Conservation (phyloP, 2,113 vertebrate genomes). For the Eidolon helvum region DNA sequence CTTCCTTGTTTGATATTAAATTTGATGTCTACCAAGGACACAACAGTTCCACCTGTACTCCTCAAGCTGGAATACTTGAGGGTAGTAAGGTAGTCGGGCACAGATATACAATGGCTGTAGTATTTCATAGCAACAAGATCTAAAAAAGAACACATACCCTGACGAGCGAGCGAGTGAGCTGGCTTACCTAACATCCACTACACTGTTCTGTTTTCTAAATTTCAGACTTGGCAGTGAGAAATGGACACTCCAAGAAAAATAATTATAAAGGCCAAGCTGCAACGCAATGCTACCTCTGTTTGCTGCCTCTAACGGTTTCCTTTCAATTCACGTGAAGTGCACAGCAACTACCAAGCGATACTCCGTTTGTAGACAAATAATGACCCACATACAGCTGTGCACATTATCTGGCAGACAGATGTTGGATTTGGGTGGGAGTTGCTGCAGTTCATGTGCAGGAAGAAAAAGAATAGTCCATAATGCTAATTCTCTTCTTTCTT, state of each 20-base stretch:
- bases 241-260: neutral
- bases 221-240: neutral
- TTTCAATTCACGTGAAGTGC: neutral
- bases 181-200: neutral
- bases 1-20: neutral
- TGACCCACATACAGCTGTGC: neutral
- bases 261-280: neutral
- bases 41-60: fast-evolving
- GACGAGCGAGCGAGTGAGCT: neutral
- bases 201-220: neutral
- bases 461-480: conserved; percentile 16
- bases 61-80: neutral
- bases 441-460: neutral
- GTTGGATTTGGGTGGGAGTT: neutral
- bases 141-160: neutral
- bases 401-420: conserved; percentile 49
- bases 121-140: neutral
- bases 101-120: neutral
- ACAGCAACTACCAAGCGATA: neutral
- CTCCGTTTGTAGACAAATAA: neutral
- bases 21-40: conserved; percentile 10
- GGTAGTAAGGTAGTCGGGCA: neutral
- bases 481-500: conserved; percentile 41
- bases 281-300: neutral
- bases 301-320: neutral